Percentiles rank a stretch among this genome's conserved stretches.
These are phyloP conservation scores for Phalacrocorax aristotelis DNA, from an alignment of 2,113 vertebrate species.

Conservation along the genomic window DNA sequence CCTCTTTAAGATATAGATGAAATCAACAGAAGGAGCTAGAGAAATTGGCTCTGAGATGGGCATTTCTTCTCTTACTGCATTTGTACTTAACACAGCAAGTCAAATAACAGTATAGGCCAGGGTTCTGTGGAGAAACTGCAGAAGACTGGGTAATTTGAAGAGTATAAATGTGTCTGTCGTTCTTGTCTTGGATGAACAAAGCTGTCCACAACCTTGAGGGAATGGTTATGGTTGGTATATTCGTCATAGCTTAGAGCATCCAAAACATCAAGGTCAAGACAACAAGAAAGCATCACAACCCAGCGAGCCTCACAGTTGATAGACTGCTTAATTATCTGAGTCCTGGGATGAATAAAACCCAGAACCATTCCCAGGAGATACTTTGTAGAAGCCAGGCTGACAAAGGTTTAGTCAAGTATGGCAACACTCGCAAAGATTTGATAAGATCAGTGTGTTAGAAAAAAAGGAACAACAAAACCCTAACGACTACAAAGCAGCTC, in stretches of 20 bases:
- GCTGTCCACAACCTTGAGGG: slow-evolving; percentile 29
- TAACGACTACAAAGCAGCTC: background rate
- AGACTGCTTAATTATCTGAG: slow-evolving; percentile 71
- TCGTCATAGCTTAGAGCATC: slow-evolving; percentile 27
- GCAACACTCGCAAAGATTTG: slow-evolving; percentile 16
- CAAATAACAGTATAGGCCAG: background rate
- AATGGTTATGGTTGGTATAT: slow-evolving; percentile 37
- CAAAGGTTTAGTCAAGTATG: slow-evolving; percentile 59
- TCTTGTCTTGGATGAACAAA: slow-evolving; percentile 2
- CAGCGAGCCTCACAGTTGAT: slow-evolving; percentile 36
- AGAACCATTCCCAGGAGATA: slow-evolving; percentile 25
- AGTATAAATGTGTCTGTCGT: slow-evolving; percentile 6
- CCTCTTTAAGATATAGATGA: background rate
- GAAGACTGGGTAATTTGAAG: slow-evolving; percentile 19
- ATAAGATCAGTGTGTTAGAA: slow-evolving; percentile 31
- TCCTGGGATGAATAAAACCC: slow-evolving; percentile 42
- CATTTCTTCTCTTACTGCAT: background rate
- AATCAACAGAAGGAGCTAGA: background rate
- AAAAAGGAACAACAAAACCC: background rate
- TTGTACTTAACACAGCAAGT: background rate
- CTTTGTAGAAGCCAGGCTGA: background rate
- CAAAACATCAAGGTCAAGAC: slow-evolving; percentile 66
- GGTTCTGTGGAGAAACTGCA: background rate
- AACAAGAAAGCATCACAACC: slow-evolving; percentile 35
- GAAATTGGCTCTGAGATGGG: background rate